A percentile compares a stretch with the other conserved stretches of the same genome.
phyloP scores from a whole-genome alignment of 2,113 vertebrate genomes.

The Eulacestoma nigropectus region DNA sequence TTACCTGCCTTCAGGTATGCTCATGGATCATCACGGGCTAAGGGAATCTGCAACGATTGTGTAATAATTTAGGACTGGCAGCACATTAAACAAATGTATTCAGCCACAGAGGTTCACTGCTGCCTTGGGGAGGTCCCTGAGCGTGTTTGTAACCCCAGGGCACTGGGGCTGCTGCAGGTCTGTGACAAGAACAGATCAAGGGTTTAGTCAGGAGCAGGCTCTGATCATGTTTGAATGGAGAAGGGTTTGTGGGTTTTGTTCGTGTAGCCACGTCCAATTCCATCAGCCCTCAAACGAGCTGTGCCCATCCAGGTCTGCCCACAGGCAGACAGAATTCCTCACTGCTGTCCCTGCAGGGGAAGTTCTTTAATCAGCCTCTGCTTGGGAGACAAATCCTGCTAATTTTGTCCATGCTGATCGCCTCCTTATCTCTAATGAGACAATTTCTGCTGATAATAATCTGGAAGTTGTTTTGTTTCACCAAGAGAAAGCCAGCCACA shows the following conservation, averaged over 20 bases:
- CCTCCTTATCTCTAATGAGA: background rate
- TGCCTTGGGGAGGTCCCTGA: background rate
- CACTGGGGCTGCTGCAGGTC: background rate
- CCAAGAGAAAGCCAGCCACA: background rate
- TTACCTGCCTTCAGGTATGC: constrained; percentile 42
- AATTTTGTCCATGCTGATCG: background rate
- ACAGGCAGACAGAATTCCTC: background rate
- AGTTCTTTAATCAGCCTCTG: background rate
- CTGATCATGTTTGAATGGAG: background rate
- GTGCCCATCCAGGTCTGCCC: background rate
- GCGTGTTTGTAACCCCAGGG: background rate
- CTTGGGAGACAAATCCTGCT: background rate
- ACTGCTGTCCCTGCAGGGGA: background rate
- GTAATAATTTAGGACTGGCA: background rate
- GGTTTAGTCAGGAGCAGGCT: background rate
- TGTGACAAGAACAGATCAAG: background rate
- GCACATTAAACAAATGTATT: background rate
- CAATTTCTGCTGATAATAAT: background rate
- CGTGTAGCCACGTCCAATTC: fast-evolving
- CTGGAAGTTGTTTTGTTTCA: background rate
- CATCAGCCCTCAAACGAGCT: background rate
- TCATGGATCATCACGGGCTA: background rate
- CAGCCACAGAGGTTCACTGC: background rate
- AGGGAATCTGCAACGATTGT: background rate
- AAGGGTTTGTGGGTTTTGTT: background rate